Evolutionary conservation across 2,113 vertebrate genomes (phyloP).

Genomic region (Cyanoderma ruficeps): DNA sequence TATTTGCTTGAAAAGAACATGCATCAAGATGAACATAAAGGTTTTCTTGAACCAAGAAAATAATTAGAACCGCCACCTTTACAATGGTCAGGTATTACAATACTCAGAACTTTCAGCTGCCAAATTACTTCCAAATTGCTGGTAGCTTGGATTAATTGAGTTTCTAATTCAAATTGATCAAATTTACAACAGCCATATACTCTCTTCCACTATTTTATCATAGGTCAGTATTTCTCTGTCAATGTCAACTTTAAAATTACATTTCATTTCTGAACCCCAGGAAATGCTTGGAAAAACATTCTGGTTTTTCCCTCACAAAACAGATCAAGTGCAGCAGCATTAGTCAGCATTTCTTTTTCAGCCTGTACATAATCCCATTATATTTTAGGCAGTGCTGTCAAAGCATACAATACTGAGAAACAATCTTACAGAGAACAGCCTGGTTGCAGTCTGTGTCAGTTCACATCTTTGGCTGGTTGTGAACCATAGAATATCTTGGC

Average conservation of each 20-base stretch:
- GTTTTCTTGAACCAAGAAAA: not conserved
- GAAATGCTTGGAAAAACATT: not conserved
- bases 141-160: not conserved
- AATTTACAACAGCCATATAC: not conserved
- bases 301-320: not conserved
- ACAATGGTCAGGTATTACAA: not conserved
- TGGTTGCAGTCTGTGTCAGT: not conserved
- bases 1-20: not conserved
- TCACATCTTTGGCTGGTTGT: not conserved
- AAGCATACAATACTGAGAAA: not conserved
- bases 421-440: not conserved
- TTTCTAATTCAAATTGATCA: not conserved
- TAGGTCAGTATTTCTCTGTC: not conserved
- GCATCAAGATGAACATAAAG: not conserved
- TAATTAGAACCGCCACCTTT: not conserved
- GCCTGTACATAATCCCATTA: not conserved
- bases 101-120: not conserved
- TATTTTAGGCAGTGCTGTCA: not conserved
- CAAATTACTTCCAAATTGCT: not conserved
- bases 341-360: slow-evolving; percentile 1
- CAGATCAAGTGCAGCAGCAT: not conserved
- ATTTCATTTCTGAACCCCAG: not conserved
- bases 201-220: not conserved
- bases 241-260: not conserved
- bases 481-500: not conserved